Evolutionary conservation across 2,113 vertebrate genomes (phyloP), one percentile per base, ranked within the genome.

Genomic region (Pomatorhinus ruficollis): DNA sequence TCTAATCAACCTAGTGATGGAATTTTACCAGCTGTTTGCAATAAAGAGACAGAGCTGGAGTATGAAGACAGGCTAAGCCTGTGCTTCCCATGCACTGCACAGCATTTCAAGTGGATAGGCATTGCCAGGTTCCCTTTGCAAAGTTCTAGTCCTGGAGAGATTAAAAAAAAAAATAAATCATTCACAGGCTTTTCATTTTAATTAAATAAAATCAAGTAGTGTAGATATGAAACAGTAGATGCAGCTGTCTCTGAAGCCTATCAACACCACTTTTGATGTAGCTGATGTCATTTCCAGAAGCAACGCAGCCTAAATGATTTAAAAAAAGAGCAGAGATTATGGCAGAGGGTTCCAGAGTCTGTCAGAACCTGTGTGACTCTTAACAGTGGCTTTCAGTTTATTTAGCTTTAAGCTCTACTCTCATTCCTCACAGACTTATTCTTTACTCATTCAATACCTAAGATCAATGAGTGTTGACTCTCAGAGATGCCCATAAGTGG

Each of bases 1-100:
- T 84, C 72, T 96, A 94, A 97, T 97, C 85, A 97, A 57, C 42
- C 47, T 30, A 89, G 75, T 78, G 86, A 81, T 83, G 68, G 88
- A 91, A 79, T 97, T 97, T 93, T 64, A 81, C 70, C 3, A 39
- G 64, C 77, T 92, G 86, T 90, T 97, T 90, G 44, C 66, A 89
- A 93, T 94, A 88, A 94, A 47, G 49, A 50, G 33, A 68, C 61
- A 68, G 61, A 72, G 25, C 12, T 66, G 74, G 76, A 90, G 35
- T 68, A 85, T 33, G 8, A 91, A 71, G 66, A 90, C 75, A 96
- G 81, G 65, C 77, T 94, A 72, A 94, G 78, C 14, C 52, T 82
- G 63, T 85, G 45, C 42, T 96, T 91, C 68, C 27, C 61, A 23
- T 33, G 63, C 68, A 24, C 56, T 61, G 50, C 23, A 53, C 22